A percentile compares a stretch with the other conserved stretches of the same genome.
Evolutionary conservation across 2,888 invertebrate genomes (phyloP).

Genomic region (Romanomermis culicivorax): DNA sequence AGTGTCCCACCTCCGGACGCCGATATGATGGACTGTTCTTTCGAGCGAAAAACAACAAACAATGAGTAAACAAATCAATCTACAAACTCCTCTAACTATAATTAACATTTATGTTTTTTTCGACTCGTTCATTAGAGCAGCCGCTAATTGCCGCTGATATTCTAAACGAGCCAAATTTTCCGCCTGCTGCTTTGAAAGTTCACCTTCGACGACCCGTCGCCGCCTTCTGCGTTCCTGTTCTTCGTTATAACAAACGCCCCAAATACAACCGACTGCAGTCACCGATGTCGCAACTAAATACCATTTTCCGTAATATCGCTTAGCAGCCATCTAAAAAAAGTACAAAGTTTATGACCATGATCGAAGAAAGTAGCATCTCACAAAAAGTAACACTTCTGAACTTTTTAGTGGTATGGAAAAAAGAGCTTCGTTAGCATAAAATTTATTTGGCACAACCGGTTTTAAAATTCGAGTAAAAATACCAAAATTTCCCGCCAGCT

Average conservation of each 20-base stretch:
- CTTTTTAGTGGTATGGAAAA: too few species aligned
- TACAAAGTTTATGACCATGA: not conserved
- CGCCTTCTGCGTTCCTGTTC: not conserved
- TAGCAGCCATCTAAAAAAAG: not conserved
- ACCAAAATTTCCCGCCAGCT: too few species aligned
- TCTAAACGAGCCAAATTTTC: not conserved
- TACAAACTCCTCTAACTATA: too few species aligned
- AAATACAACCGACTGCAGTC: not conserved
- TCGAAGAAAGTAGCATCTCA: not conserved
- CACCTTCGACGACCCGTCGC: not conserved
- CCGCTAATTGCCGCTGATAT: not conserved
- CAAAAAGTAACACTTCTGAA: too few species aligned
- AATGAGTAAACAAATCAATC: too few species aligned
- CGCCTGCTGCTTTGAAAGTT: not conserved
- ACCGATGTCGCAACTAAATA: not conserved
- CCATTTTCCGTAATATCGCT: not conserved
- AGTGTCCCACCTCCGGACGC: too few species aligned
- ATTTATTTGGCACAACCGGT: too few species aligned
- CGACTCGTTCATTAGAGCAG: not conserved
- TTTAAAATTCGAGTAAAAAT: too few species aligned
- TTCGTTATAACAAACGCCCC: not conserved
- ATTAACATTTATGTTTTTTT: too few species aligned
- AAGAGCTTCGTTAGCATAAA: too few species aligned
- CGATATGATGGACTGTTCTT: too few species aligned
- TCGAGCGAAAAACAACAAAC: too few species aligned